Percentiles rank a stretch among this genome's conserved stretches.
phyloP scores from a whole-genome alignment of 2,888 invertebrate genomes.

The Pyrocoelia pectoralis region DNA sequence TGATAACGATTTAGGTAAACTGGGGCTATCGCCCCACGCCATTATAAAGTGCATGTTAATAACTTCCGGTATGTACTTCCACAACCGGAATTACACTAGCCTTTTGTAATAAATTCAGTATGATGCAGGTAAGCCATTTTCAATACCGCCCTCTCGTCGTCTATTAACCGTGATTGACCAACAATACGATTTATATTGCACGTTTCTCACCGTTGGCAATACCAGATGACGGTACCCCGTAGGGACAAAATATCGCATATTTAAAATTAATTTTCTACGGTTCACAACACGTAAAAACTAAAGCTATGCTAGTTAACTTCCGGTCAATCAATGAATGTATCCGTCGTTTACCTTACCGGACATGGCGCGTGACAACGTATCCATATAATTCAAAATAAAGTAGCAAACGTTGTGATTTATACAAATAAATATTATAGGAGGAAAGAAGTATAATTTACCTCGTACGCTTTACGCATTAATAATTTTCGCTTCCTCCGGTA shows the following conservation, averaged over 20 bases:
- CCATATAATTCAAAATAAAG: background rate
- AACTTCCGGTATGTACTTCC: conserved; percentile 28
- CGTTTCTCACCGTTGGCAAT: background rate
- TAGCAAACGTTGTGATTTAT: too few relatives aligned
- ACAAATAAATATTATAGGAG: too few relatives aligned
- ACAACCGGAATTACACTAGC: conserved; percentile 34
- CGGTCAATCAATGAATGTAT: conserved; percentile 33
- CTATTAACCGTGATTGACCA: background rate
- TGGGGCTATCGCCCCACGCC: conserved; percentile 19
- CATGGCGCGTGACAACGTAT: conserved; percentile 21
- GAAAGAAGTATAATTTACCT: too few relatives aligned
- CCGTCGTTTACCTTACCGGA: conserved; percentile 31
- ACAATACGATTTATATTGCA: too few relatives aligned
- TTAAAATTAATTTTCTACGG: background rate
- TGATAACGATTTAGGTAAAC: conserved; percentile 3
- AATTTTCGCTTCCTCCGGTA: too few relatives aligned
- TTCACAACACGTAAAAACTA: background rate
- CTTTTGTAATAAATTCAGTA: conserved; percentile 20
- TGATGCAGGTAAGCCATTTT: conserved; percentile 2
- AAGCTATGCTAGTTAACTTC: conserved; percentile 32
- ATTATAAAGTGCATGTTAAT: conserved; percentile 29
- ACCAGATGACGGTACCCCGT: background rate
- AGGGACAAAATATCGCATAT: background rate
- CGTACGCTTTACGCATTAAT: too few relatives aligned
- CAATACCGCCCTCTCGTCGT: background rate